Evolutionary conservation across 2,888 invertebrate genomes (phyloP).

Genomic region (Sisyra terminalis): DNA sequence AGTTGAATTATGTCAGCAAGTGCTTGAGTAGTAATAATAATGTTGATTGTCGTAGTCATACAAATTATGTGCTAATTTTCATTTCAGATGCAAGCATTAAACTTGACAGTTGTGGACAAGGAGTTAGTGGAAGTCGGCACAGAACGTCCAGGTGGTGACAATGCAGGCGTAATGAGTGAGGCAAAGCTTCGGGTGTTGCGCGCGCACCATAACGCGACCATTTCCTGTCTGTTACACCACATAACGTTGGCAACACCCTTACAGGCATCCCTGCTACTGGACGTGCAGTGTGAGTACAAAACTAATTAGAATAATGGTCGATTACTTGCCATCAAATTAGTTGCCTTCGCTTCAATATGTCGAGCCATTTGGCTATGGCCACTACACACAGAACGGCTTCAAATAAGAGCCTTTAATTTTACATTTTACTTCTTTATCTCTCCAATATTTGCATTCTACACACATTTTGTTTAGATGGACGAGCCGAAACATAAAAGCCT

Average conservation of each 20-base stretch:
- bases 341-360: too few relatives aligned
- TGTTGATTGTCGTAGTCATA: background rate
- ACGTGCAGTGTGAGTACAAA: slow-evolving; percentile 47
- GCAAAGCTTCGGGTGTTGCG: slow-evolving; percentile 58
- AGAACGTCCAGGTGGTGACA: slow-evolving; percentile 14
- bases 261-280: slow-evolving; percentile 40
- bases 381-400: too few relatives aligned
- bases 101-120: slow-evolving; percentile 7
- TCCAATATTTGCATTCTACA: too few relatives aligned
- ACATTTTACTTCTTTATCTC: too few relatives aligned
- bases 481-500: too few relatives aligned
- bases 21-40: background rate
- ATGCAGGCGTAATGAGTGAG: slow-evolving; percentile 38
- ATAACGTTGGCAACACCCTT: slow-evolving; percentile 35
- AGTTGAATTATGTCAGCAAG: background rate
- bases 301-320: background rate
- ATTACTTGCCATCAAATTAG: too few relatives aligned
- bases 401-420: too few relatives aligned
- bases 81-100: slow-evolving; percentile 6
- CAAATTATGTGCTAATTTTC: background rate
- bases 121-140: slow-evolving; percentile 5
- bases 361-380: too few relatives aligned
- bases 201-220: slow-evolving; percentile 73
- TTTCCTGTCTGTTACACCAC: slow-evolving; percentile 67
- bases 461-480: too few relatives aligned